Percentiles rank a stretch among this genome's conserved stretches.
These are phyloP conservation scores for Charanyca ferruginea DNA, from an alignment of 2,888 invertebrate genomes.

Conservation along the genomic window DNA sequence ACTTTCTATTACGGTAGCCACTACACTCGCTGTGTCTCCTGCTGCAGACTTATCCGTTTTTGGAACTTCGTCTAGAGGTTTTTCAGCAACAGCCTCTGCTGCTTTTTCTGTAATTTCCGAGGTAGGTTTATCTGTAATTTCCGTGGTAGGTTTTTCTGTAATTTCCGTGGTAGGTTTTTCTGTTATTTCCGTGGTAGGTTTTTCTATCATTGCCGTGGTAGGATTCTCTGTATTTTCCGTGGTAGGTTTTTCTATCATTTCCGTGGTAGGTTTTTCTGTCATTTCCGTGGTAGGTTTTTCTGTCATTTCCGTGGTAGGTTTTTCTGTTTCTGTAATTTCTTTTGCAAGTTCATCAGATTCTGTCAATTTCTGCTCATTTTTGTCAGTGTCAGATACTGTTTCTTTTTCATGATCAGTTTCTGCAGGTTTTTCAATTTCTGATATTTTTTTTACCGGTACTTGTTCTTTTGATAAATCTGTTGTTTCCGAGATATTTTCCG, in stretches of 20 bases:
- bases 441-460: slow-evolving; percentile 1
- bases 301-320: background rate
- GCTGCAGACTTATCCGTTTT: slow-evolving; percentile 3
- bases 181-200: background rate
- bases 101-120: slow-evolving; percentile 5
- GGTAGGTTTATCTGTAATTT: background rate
- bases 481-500: slow-evolving; percentile 20
- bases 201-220: too few species aligned
- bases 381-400: slow-evolving; percentile 2
- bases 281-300: too few species aligned
- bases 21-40: slow-evolving; percentile 1
- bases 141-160: background rate
- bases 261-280: slow-evolving; percentile 7
- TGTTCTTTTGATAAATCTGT: slow-evolving; percentile 2
- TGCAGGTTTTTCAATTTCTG: slow-evolving; percentile 19
- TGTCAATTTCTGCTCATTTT: slow-evolving; percentile 5
- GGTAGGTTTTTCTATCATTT: too few species aligned
- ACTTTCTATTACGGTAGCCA: background rate
- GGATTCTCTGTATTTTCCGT: too few species aligned
- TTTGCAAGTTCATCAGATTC: too few species aligned
- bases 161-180: too few species aligned
- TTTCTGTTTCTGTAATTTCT: too few species aligned
- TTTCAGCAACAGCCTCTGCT: slow-evolving; percentile 11
- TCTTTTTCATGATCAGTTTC: slow-evolving; percentile 12
- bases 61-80: background rate